phyloP scores from a whole-genome alignment of 2,888 invertebrate genomes.

The Thyatira batis region DNA sequence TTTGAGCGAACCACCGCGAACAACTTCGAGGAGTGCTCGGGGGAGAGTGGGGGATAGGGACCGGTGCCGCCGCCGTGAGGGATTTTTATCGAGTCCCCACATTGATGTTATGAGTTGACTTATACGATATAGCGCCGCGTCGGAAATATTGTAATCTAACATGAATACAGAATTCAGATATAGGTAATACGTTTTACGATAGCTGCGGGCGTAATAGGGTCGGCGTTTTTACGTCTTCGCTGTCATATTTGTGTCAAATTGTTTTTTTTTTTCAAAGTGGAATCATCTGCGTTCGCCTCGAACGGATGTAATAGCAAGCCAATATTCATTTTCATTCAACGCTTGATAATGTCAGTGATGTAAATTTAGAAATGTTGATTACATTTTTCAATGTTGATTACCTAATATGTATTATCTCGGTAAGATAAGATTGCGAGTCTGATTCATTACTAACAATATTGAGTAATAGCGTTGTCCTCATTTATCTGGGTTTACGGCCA shows the following conservation, averaged over 20 bases:
- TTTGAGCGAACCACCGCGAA: constrained; percentile 40
- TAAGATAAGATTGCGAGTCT: background rate
- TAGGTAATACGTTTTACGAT: constrained; percentile 55
- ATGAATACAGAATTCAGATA: constrained; percentile 65
- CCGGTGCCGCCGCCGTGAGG: constrained; percentile 44
- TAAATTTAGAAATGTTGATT: background rate
- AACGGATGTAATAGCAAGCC: background rate
- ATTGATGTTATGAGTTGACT: constrained; percentile 56
- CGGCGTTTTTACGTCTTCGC: constrained; percentile 41
- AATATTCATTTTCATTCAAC: background rate
- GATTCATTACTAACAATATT: background rate
- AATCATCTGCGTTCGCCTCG: background rate
- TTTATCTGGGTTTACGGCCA: background rate
- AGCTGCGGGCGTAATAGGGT: constrained; percentile 44
- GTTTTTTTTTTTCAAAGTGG: constrained; percentile 28
- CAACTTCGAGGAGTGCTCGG: constrained; percentile 23
- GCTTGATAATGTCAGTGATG: background rate
- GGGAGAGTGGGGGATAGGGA: constrained; percentile 38
- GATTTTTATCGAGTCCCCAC: constrained; percentile 60
- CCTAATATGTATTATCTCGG: background rate
- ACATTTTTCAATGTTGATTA: background rate
- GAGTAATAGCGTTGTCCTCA: background rate
- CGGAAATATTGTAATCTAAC: constrained; percentile 68
- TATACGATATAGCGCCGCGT: constrained; percentile 51
- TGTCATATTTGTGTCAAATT: constrained; percentile 35